phyloP scores from a whole-genome alignment of 2,888 invertebrate species.

The Ophion ellenae region DNA sequence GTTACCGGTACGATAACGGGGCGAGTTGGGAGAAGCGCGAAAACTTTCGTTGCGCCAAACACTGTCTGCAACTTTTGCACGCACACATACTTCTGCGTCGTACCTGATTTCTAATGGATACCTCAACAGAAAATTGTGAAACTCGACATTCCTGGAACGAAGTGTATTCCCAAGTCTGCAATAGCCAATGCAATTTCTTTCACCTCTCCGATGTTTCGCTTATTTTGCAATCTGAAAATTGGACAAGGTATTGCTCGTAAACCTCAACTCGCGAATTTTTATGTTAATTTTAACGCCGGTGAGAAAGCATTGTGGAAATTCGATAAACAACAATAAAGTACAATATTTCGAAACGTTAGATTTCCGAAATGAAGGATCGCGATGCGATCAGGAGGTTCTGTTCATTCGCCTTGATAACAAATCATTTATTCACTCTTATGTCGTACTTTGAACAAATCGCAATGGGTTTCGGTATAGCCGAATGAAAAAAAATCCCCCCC shows the following conservation, averaged over 20 bases:
- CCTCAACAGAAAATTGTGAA: constrained; percentile 36
- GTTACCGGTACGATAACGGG: constrained; percentile 60
- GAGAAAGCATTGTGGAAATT: neutral
- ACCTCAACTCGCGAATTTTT: neutral
- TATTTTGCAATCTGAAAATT: constrained; percentile 8
- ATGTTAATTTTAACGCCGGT: neutral
- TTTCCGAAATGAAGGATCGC: too few relatives aligned
- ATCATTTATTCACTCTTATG: neutral
- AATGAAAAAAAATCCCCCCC: neutral
- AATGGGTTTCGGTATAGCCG: neutral
- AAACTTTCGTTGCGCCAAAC: constrained; percentile 54
- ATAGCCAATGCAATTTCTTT: constrained; percentile 25
- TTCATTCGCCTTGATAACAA: too few relatives aligned
- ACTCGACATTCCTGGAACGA: constrained; percentile 38
- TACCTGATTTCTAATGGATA: constrained; percentile 6
- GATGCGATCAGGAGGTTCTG: too few relatives aligned
- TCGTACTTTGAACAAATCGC: neutral
- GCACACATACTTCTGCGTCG: neutral
- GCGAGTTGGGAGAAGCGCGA: constrained; percentile 42
- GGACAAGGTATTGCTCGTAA: neutral
- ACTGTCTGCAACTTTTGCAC: constrained; percentile 27
- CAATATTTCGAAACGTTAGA: neutral
- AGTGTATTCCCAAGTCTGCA: constrained; percentile 30
- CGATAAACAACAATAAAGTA: neutral
- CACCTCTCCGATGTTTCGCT: neutral